phyloP scores from a whole-genome alignment of 2,888 invertebrate genomes.

The Elegia similella region DNA sequence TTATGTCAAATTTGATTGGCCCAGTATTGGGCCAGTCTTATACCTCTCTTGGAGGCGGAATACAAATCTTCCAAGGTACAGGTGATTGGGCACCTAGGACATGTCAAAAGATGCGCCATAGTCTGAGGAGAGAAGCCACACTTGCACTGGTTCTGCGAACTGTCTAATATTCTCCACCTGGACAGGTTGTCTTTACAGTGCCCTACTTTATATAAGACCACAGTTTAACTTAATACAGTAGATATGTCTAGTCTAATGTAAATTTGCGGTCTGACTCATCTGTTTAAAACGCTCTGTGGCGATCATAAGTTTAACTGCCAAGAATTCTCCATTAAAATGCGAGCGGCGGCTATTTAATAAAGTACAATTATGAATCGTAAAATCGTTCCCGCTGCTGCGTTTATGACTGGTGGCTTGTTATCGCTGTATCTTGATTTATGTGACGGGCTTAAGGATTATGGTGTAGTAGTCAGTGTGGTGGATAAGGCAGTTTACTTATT shows the following conservation, averaged over 20 bases:
- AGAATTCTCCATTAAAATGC: slow-evolving; percentile 68
- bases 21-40: no score
- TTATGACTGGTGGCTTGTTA: slow-evolving; percentile 74
- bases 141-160: no score
- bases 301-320: slow-evolving; percentile 36
- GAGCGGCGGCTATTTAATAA: slow-evolving; percentile 73
- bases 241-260: background rate
- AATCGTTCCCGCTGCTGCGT: slow-evolving; percentile 73
- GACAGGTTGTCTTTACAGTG: no score
- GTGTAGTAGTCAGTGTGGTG: background rate
- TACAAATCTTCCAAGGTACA: no score
- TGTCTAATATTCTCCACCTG: no score
- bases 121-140: no score
- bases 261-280: slow-evolving; percentile 3
- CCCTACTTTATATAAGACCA: no score
- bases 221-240: no score
- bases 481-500: slow-evolving; percentile 13
- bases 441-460: slow-evolving; percentile 40
- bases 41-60: no score
- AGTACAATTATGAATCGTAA: slow-evolving; percentile 80
- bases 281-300: slow-evolving; percentile 18
- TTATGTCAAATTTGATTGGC: no score
- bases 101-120: no score
- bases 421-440: slow-evolving; percentile 78
- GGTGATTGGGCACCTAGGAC: no score